phyloP scores from a whole-genome alignment of 92 coral and sea anemone species.

The Paramuricea clavata region DNA sequence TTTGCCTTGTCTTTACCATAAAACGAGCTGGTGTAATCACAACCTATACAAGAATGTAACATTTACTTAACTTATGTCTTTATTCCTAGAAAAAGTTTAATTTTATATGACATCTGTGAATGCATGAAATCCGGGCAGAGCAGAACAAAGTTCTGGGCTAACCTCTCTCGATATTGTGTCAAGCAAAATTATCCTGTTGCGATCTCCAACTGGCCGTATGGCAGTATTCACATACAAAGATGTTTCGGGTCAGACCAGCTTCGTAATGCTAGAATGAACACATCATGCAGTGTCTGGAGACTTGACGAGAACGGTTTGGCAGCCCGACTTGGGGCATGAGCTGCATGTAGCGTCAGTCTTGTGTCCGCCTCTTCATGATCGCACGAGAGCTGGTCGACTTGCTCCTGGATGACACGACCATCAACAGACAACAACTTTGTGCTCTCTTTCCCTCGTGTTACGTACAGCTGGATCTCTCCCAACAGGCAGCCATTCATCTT shows the following conservation, averaged over 20 bases:
- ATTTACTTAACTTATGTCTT: not conserved
- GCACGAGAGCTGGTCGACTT: too few relatives aligned
- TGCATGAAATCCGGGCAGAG: constrained; percentile 37
- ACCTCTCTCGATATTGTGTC: not conserved
- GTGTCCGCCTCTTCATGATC: too few relatives aligned
- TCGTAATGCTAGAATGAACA: not conserved
- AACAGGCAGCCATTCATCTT: too few relatives aligned
- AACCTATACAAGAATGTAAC: constrained; percentile 6
- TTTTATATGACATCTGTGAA: not conserved
- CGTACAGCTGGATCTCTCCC: too few relatives aligned
- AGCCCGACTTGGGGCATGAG: too few relatives aligned
- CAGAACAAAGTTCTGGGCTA: not conserved
- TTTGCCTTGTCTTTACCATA: not conserved
- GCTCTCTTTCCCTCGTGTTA: too few relatives aligned
- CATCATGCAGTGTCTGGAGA: too few relatives aligned
- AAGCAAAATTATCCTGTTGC: not conserved
- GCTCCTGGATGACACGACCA: too few relatives aligned
- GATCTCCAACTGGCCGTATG: not conserved
- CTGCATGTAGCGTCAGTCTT: too few relatives aligned
- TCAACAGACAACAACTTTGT: too few relatives aligned
- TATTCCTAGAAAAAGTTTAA: not conserved
- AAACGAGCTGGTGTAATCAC: not conserved
- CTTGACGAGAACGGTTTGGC: too few relatives aligned
- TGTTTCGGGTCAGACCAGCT: not conserved
- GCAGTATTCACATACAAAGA: too few relatives aligned